Evolutionary conservation across 2,797 vertebrate species (phyloP).

Genomic region (Sebastiscus albofasciatus): DNA sequence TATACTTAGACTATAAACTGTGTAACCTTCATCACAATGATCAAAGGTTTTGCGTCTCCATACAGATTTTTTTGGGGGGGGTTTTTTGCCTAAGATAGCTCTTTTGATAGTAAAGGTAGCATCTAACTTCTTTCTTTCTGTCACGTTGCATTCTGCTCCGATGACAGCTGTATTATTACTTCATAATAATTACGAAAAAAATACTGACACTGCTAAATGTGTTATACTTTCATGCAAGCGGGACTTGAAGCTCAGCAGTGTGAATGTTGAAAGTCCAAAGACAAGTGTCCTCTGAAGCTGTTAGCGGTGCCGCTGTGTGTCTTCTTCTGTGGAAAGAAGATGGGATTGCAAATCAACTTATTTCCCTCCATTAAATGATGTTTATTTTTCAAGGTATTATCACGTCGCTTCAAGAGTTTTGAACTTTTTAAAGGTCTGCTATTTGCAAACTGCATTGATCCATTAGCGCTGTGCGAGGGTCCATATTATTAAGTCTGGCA

Average conservation of each 20-base stretch:
- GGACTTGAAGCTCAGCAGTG: background rate
- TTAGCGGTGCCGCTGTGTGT: background rate
- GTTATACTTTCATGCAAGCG: too few relatives aligned
- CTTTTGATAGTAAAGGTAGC: too few relatives aligned
- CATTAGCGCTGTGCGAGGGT: constrained; percentile 3
- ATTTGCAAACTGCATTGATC: constrained; percentile 49
- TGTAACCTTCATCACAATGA: too few relatives aligned
- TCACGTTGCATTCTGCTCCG: background rate
- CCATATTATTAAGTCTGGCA: constrained; percentile 45
- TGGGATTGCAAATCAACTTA: background rate
- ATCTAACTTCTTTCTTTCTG: background rate
- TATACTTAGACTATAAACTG: too few relatives aligned
- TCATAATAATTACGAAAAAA: rapidly evolving
- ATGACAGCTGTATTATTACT: background rate
- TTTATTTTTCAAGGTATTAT: constrained; percentile 27
- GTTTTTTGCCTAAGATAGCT: rapidly evolving
- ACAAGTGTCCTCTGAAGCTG: background rate
- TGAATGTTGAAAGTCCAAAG: background rate
- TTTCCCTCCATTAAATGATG: background rate
- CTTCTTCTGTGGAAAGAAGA: background rate
- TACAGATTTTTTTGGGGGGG: too few relatives aligned
- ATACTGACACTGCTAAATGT: background rate
- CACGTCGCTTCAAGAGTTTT: background rate
- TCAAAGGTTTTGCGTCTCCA: too few relatives aligned
- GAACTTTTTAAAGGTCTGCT: constrained; percentile 42